Conservation (phyloP, 2,797 vertebrate genomes). For the Premnoplex brunnescens region DNA sequence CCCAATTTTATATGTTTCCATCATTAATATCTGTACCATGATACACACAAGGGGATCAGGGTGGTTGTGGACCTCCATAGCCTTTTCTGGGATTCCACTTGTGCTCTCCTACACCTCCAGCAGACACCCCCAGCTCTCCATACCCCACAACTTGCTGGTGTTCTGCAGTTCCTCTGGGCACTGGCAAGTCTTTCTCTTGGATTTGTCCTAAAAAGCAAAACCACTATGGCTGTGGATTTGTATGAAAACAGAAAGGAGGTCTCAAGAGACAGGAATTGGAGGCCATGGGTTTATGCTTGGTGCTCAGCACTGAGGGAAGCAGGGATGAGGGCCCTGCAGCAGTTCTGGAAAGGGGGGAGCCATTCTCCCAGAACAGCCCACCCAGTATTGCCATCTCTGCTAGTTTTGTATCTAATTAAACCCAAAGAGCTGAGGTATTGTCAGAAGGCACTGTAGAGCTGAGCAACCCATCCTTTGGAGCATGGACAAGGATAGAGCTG, state of each 20-base stretch:
- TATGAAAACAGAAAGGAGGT: neutral
- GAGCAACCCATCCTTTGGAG: neutral
- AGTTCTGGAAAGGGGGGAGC: neutral
- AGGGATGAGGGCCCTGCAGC: neutral
- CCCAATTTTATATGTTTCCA: neutral
- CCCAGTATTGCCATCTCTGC: neutral
- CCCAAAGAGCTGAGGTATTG: neutral
- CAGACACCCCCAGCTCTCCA: neutral
- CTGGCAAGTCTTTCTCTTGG: neutral
- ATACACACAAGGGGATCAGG: accelerated
- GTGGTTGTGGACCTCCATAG: neutral
- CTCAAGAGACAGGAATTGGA: neutral
- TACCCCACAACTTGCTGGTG: accelerated
- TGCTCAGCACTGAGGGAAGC: neutral
- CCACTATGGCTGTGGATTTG: neutral
- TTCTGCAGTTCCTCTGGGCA: neutral
- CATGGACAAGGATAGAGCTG: neutral
- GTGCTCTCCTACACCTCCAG: neutral
- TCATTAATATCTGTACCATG: neutral
- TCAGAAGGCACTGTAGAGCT: neutral
- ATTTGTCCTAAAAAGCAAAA: neutral
- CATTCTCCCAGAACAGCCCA: accelerated
- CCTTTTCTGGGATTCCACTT: neutral
- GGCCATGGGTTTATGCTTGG: neutral
- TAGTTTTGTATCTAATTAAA: neutral